Percentiles rank a stretch among this genome's conserved stretches.
phyloP scores from a whole-genome alignment of 2,888 invertebrate genomes.

The Lumbricus terrestris region DNA sequence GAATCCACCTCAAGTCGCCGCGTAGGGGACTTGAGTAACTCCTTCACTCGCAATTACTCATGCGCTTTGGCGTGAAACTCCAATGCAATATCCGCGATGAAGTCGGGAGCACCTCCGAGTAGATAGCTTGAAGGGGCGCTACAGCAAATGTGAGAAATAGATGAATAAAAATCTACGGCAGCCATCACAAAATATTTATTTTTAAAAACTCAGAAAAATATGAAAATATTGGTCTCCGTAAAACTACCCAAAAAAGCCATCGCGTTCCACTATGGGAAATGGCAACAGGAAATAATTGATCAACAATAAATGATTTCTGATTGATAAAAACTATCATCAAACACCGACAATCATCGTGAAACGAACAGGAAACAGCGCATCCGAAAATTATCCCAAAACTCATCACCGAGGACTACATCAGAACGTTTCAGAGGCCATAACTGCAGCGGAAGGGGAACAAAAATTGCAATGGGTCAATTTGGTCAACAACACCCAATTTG shows the following conservation, averaged over 20 bases:
- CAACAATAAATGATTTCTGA: background rate
- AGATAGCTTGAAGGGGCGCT: no score
- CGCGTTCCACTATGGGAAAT: background rate
- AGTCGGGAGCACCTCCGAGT: no score
- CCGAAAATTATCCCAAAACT: background rate
- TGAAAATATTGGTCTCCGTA: background rate
- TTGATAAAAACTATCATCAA: background rate
- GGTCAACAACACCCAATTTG: background rate
- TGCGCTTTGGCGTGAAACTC: no score
- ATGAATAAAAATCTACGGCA: no score
- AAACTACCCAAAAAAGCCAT: background rate
- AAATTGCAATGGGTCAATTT: background rate
- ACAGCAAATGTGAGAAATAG: no score
- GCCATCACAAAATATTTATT: no score
- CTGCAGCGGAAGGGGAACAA: background rate
- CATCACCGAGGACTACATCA: background rate
- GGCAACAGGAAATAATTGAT: background rate
- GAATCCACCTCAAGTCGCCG: no score
- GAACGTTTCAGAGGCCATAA: background rate
- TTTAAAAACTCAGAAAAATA: no score
- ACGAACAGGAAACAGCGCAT: background rate
- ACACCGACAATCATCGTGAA: background rate
- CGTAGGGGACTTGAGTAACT: no score
- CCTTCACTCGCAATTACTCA: no score
- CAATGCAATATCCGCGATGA: no score